Base-by-base conservation (phyloP, 2,888 invertebrate species). In the Drosophila mayaguana region DNA sequence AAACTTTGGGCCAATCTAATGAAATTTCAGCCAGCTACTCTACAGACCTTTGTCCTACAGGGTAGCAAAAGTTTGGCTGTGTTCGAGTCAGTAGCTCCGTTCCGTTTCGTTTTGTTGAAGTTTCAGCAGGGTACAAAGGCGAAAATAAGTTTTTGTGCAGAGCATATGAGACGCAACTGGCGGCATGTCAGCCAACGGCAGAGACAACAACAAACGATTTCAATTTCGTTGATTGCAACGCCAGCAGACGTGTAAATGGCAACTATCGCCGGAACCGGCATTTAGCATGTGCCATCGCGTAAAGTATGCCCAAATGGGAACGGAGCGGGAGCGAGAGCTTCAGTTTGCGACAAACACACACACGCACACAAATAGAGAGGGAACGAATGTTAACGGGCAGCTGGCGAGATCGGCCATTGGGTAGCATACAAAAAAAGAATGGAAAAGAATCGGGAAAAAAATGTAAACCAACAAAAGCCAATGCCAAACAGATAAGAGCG, bases 401-500 rank as follows among this genome's bases (percentile, higher is more conserved):
- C 63, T 78, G 77, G 50, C 48, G 60, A 25, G 28, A 45, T 59
- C 63, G 68, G 62, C 56, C 77, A 64, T 57, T 65, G 80, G 63
- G 28, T 28, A 28, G 28, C 1, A 22, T 4, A 6, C 1, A 11
- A 48, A 18, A n/a, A 1, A 43, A 20, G 20, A 20, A 43, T 5
- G 5, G 11, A 18, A 18, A 18, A 1, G 14, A 36, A 36, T 36
- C 36, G 12, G 36, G 14, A 20, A 43, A 20, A 6, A 18, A 50
- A 50, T 54, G 54, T 51, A 63, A 65, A 69, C 69, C 78, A 75
- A 76, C 88, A 84, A 76, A 84, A 84, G 84, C 84, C 84, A 78
- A 87, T 80, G 84, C 85, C 84, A 87, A 87, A 82, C 88, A 87
- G 84, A 85, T 87, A 85, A 87, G 82, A 78, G 82, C 84, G 85